These are phyloP conservation scores for Triplophysa tibetana DNA, from an alignment of 2,113 vertebrate species.

Conservation along the genomic window DNA sequence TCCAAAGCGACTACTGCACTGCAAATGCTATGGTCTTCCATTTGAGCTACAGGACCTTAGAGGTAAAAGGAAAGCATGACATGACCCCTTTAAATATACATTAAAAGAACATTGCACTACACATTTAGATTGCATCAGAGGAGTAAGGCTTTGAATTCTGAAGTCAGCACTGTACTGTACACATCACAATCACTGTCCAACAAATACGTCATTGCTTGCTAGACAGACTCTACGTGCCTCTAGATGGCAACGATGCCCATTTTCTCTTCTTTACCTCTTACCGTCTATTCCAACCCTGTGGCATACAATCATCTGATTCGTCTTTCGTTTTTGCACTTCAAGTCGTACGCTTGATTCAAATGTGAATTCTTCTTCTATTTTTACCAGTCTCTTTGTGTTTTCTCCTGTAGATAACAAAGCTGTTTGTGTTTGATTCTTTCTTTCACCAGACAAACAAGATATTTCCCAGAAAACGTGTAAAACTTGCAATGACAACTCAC, in stretches of 20 bases:
- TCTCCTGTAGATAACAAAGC: neutral
- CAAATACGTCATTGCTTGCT: constrained; percentile 50
- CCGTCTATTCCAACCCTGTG: constrained; percentile 23
- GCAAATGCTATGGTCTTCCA: no score
- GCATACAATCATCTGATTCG: neutral
- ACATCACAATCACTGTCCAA: constrained; percentile 31
- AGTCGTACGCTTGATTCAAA: neutral
- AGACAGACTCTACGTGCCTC: constrained; percentile 15
- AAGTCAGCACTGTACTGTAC: constrained; percentile 46
- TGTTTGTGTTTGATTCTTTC: neutral
- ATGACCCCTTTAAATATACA: neutral
- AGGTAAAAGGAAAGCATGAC: neutral
- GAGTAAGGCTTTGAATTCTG: constrained; percentile 78
- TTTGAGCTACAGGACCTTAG: no score
- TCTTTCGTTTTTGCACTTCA: neutral
- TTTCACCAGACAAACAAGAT: neutral
- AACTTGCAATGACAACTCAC: constrained; percentile 1
- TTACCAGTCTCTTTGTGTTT: neutral
- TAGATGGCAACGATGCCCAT: constrained; percentile 36
- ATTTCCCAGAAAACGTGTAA: neutral
- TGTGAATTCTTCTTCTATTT: neutral
- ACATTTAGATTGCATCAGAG: constrained; percentile 15
- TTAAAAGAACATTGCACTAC: constrained; percentile 20
- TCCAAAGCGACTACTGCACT: no score
- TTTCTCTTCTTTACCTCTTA: constrained; percentile 4